Evolutionary conservation across 2,113 vertebrate genomes (phyloP), one percentile per base, ranked within the genome.

Genomic region (Clarias magur): DNA sequence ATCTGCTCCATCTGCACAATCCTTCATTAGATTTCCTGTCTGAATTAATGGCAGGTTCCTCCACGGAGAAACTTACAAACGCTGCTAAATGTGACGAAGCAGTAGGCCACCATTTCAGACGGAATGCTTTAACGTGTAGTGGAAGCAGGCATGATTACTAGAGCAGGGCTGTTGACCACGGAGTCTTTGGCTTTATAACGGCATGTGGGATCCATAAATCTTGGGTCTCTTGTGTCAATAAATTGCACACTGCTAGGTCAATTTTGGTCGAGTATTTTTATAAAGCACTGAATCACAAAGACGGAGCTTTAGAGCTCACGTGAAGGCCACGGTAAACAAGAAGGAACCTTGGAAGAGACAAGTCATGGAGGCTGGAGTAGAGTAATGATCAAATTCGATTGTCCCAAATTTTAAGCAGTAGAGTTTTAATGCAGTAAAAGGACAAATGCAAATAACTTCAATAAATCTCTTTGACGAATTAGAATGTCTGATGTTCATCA

Each of bases 11-110:
- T 85, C 79, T 42, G 60, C 73, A 63, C 83, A 76, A 27, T 53
- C 59, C 57, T 34, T 85, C 84, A 67, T 85, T 79, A 78, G 73
- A 21, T 59, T n/a, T 76, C n/a, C 72, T 65, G 30, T 30, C 48
- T 1, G 17, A 79, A 78, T 63, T 54, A 67, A 65, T 56, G 75
- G 48, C 73, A 67, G 73, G 42, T 65, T 63, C n/a, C 48, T 63
- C 59, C 19, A 21, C 25, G 2, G 9, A 23, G 19, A 62, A 80
- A 80, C 56, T 16, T 30, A 59, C 72, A 48, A 60, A 63, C 2
- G 25, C 42, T n/a, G 73, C 13, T 57, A 65, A 34, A 67, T 79
- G 73, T 23, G 75, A 65, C 60, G 56, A 56, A 56, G 72, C 83
- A 63, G 83, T 16, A 76, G 48, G 38, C 23, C 73, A 54, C 73